phyloP scores from a whole-genome alignment of 2,797 vertebrate genomes.

The Gymnoscopelus microlampas region DNA sequence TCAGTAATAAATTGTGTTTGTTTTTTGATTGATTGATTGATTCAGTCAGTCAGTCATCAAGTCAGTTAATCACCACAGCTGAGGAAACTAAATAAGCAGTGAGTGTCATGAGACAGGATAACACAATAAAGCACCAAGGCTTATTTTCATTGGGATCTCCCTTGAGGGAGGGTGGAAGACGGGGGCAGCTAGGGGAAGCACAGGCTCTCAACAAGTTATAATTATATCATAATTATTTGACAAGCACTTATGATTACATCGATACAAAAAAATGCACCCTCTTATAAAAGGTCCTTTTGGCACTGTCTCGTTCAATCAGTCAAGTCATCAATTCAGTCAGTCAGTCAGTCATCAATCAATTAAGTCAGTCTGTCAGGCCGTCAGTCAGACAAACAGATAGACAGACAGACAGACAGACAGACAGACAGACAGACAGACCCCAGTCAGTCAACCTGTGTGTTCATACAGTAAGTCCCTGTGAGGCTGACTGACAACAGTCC shows the following conservation, averaged over 20 bases:
- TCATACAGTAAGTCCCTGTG: constrained; percentile 36
- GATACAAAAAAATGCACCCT: not conserved
- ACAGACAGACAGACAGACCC: not conserved
- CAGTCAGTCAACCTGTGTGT: not conserved
- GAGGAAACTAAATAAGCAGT: no score
- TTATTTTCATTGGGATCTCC: no score
- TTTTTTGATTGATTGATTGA: no score
- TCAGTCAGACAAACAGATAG: constrained; percentile 15
- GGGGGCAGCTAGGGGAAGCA: no score
- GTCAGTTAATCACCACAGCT: constrained; percentile 1
- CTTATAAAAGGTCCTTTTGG: not conserved
- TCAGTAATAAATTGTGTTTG: no score
- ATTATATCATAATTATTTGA: not conserved
- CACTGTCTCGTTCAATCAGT: not conserved
- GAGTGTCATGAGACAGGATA: no score
- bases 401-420: constrained; percentile 14
- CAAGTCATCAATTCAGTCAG: constrained; percentile 11
- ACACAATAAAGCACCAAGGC: no score
- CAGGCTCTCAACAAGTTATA: no score
- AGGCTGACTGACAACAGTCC: constrained; percentile 44
- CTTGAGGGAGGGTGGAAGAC: no score
- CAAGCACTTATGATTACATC: not conserved
- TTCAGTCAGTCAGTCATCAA: constrained; percentile 11
- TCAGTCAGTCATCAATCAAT: constrained; percentile 28
- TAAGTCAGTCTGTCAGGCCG: constrained; percentile 25